phyloP scores from a whole-genome alignment of 92 coral and sea anemone genomes.

The Palythoa caribaeorum region DNA sequence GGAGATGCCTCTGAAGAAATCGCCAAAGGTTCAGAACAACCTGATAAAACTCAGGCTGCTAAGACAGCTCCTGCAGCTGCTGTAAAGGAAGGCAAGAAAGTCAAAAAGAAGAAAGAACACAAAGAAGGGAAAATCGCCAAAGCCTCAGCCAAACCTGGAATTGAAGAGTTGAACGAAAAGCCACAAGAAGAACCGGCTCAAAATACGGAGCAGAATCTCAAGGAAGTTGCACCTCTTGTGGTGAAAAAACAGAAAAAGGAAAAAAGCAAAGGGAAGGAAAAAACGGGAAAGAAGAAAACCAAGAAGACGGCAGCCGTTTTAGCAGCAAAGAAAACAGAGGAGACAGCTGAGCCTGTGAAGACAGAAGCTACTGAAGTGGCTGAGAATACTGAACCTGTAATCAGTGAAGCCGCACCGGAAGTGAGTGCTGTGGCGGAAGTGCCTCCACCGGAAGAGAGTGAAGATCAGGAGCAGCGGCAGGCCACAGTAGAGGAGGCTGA shows the following conservation, averaged over 20 bases:
- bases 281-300: constrained; percentile 79
- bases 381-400: constrained; percentile 36
- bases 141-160: constrained; percentile 34
- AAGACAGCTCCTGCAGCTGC: constrained; percentile 34
- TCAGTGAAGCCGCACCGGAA: constrained; percentile 49
- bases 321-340: constrained; percentile 8
- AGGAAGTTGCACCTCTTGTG: constrained; percentile 34
- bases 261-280: constrained; percentile 82
- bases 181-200: constrained; percentile 42
- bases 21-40: constrained; percentile 46
- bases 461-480: constrained; percentile 27
- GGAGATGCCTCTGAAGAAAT: constrained; percentile 43
- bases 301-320: constrained; percentile 51
- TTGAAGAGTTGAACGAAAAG: constrained; percentile 36
- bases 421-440: constrained; percentile 60
- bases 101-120: constrained; percentile 82
- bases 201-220: constrained; percentile 48
- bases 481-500: constrained; percentile 25
- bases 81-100: constrained; percentile 68
- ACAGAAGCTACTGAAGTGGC: constrained; percentile 18
- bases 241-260: constrained; percentile 89
- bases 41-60: constrained; percentile 63
- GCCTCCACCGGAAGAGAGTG: constrained; percentile 52
- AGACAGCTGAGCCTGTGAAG: constrained; percentile 23
- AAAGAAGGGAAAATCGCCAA: constrained; percentile 69